These are phyloP conservation scores for Henricia sp. DNA, from an alignment of 53 echinoderm and acorn worm genomes.

Conservation along the genomic window DNA sequence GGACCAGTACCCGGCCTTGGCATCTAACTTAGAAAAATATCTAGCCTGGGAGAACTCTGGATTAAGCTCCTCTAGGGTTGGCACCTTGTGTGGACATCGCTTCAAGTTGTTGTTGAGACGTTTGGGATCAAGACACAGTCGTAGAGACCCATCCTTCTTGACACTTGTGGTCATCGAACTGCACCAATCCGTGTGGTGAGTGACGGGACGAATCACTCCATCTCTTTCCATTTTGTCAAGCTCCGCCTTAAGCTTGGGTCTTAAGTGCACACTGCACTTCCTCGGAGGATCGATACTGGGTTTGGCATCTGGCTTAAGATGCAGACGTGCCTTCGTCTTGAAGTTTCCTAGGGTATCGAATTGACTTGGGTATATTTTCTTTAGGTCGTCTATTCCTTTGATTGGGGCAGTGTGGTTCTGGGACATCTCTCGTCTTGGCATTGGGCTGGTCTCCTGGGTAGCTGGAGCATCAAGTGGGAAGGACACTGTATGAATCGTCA, in stretches of 20 bases:
- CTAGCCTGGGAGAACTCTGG: constrained; percentile 1
- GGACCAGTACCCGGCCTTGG: no score
- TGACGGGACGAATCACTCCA: constrained; percentile 55
- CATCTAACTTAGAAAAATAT: constrained; percentile 22
- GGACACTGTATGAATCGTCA: constrained; percentile 49
- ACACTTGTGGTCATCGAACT: no score
- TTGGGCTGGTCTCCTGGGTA: not conserved
- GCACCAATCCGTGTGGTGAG: constrained; percentile 72
- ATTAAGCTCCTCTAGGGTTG: constrained; percentile 14
- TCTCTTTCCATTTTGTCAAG: constrained; percentile 66
- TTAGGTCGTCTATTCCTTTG: no score
- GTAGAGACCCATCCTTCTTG: not conserved
- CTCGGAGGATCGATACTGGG: no score
- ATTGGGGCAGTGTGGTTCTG: no score
- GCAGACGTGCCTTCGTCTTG: constrained; percentile 33
- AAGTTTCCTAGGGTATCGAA: constrained; percentile 65
- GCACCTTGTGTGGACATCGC: constrained; percentile 23
- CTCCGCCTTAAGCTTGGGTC: constrained; percentile 57
- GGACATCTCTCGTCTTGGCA: not conserved
- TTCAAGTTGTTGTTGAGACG: no score
- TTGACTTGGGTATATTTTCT: not conserved
- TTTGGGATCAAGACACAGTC: not conserved
- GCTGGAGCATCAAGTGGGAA: not conserved
- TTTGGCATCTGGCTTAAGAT: constrained; percentile 50
- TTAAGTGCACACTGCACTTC: constrained; percentile 65